phyloP scores from a whole-genome alignment of 2,113 vertebrate species.

The Mastomys coucha region DNA sequence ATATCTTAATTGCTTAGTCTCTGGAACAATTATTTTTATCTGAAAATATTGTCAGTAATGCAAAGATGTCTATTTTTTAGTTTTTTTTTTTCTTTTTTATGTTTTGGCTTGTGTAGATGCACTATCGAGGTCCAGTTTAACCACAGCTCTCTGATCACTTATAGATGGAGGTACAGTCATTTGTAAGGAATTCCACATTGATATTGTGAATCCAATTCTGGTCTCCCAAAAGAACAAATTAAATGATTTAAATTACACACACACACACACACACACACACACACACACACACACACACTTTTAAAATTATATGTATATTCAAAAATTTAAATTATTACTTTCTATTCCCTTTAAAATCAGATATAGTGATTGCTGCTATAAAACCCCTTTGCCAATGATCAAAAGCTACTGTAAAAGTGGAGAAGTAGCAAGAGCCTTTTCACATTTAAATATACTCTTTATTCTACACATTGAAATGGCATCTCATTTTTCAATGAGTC shows the following conservation, averaged over 20 bases:
- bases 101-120: too few species aligned
- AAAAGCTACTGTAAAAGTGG: background rate
- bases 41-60: conserved; percentile 43
- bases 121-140: background rate
- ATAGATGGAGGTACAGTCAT: background rate
- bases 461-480: conserved; percentile 46
- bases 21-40: conserved; percentile 54
- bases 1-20: background rate
- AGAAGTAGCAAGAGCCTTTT: background rate
- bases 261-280: too few species aligned
- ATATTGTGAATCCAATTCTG: background rate
- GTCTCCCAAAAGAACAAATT: background rate
- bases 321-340: conserved; percentile 56
- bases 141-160: background rate
- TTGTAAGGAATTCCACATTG: background rate
- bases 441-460: conserved; percentile 65
- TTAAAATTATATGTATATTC: background rate
- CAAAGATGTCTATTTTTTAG: background rate
- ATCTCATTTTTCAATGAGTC: conserved; percentile 74
- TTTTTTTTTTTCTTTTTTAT: background rate
- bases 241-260: background rate
- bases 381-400: conserved; percentile 33
- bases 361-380: background rate
- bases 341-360: background rate
- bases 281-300: too few species aligned